These are phyloP conservation scores for Penelope pileata DNA, from an alignment of 2,113 vertebrate genomes.

Conservation along the genomic window DNA sequence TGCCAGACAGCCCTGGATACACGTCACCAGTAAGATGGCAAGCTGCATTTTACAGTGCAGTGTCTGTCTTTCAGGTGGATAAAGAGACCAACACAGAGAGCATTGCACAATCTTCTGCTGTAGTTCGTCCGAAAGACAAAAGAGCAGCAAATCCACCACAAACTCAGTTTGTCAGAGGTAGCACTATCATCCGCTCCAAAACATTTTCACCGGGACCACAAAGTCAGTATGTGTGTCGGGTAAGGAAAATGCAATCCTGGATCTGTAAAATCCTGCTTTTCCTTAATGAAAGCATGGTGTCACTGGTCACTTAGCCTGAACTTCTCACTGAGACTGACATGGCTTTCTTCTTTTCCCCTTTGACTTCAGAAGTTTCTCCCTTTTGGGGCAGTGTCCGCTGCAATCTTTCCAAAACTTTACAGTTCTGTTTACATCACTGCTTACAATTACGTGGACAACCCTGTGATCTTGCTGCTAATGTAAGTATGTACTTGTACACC, in stretches of 20 bases:
- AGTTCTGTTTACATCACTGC: neutral
- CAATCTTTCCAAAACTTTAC: neutral
- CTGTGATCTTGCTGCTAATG: neutral
- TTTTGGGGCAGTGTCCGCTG: neutral
- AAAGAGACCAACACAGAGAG: slow-evolving; percentile 91
- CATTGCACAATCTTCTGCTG: slow-evolving; percentile 73
- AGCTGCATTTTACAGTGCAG: neutral
- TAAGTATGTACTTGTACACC: neutral
- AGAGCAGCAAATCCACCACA: slow-evolving; percentile 81
- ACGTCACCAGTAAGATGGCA: neutral
- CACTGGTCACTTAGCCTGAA: neutral
- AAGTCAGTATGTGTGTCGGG: slow-evolving; percentile 97
- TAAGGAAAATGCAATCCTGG: slow-evolving; percentile 63
- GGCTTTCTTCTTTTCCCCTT: neutral
- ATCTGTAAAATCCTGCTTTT: neutral
- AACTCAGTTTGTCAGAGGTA: slow-evolving; percentile 89
- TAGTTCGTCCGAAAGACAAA: slow-evolving; percentile 93
- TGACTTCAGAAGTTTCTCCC: neutral
- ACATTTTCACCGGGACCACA: slow-evolving; percentile 97
- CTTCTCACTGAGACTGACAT: neutral
- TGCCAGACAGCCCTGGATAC: neutral
- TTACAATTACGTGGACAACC: neutral
- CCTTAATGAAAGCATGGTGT: neutral
- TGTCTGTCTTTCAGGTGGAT: slow-evolving; percentile 81
- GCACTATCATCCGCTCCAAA: slow-evolving; percentile 97